phyloP scores from a whole-genome alignment of 2,888 invertebrate species.

The Xestia rhomboidea region DNA sequence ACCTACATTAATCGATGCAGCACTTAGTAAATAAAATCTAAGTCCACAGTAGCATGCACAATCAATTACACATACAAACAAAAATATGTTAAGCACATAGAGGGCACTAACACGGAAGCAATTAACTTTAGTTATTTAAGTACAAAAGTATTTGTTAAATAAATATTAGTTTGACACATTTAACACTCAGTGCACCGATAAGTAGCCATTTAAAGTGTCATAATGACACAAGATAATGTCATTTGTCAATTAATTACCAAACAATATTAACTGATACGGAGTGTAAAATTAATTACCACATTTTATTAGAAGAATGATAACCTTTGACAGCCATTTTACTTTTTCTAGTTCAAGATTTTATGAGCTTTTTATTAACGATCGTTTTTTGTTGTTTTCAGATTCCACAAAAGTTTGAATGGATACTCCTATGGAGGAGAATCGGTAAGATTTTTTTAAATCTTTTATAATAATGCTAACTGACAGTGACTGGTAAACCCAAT shows the following conservation, averaged over 20 bases:
- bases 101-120: constrained; percentile 38
- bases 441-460: constrained; percentile 24
- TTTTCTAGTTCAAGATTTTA: background rate
- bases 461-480: background rate
- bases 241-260: constrained; percentile 57
- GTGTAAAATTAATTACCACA: constrained; percentile 44
- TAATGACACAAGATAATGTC: constrained; percentile 32
- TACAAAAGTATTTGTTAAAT: constrained; percentile 29
- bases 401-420: constrained; percentile 18
- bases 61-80: constrained; percentile 1
- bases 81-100: constrained; percentile 13
- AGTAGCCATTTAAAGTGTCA: constrained; percentile 35
- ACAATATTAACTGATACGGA: constrained; percentile 24
- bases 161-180: constrained; percentile 52
- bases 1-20: background rate
- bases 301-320: constrained; percentile 44
- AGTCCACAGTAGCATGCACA: background rate
- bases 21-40: background rate
- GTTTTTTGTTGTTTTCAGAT: constrained; percentile 30
- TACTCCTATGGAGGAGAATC: constrained; percentile 46
- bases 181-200: constrained; percentile 44
- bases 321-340: constrained; percentile 19
- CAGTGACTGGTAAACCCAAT: background rate
- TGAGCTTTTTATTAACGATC: background rate
- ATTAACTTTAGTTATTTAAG: constrained; percentile 35